phyloP scores from a whole-genome alignment of 2,113 vertebrate genomes.

The Eidolon helvum region DNA sequence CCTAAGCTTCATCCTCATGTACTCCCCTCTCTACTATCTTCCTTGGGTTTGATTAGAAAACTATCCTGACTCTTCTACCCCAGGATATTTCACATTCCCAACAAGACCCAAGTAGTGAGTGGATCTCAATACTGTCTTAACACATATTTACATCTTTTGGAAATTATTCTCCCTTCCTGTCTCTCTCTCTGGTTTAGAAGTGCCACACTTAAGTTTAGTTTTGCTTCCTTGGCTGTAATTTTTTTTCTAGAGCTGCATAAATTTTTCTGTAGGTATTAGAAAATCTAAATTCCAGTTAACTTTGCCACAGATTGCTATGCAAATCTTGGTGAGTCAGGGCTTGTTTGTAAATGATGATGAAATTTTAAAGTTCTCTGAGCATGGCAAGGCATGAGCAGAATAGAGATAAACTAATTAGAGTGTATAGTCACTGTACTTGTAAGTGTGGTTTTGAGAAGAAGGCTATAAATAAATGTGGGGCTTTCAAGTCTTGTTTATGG shows the following conservation, averaged over 20 bases:
- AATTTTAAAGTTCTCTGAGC: slow-evolving; percentile 44
- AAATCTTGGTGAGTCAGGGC: slow-evolving; percentile 68
- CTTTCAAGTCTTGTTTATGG: not conserved
- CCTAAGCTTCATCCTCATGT: not conserved
- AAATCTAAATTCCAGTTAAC: slow-evolving; percentile 64
- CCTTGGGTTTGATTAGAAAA: not conserved
- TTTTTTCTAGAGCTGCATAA: not conserved
- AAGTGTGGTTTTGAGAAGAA: not conserved
- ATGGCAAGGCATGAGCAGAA: not conserved
- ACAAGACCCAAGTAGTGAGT: not conserved
- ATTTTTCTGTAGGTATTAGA: slow-evolving; percentile 59
- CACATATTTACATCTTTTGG: not conserved
- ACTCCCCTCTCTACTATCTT: not conserved
- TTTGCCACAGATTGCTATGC: slow-evolving; percentile 55
- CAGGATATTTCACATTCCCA: not conserved
- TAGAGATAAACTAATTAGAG: slow-evolving; percentile 56
- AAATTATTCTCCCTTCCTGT: not conserved
- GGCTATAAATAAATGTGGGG: slow-evolving; percentile 29
- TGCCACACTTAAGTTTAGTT: not conserved
- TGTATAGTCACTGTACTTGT: not conserved
- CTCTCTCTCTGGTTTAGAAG: not conserved
- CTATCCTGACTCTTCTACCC: not conserved
- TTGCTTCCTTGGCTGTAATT: not conserved
- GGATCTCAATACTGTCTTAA: not conserved
- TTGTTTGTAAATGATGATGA: slow-evolving; percentile 10